These are phyloP conservation scores for Heliconius himera DNA, from an alignment of 1,140 invertebrate species.

Conservation along the genomic window DNA sequence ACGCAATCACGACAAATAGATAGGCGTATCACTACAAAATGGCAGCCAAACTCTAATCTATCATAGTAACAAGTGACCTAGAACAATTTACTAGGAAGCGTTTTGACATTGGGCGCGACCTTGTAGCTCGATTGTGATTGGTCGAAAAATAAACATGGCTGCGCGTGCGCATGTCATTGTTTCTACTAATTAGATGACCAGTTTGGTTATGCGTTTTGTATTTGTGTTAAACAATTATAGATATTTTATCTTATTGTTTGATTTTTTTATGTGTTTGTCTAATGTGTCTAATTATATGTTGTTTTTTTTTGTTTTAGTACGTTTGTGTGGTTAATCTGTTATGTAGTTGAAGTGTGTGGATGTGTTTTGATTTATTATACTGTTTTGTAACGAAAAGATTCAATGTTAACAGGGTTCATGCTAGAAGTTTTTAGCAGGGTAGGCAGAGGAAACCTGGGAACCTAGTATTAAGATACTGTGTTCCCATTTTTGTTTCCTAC, in stretches of 20 bases:
- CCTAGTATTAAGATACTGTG: too few relatives aligned
- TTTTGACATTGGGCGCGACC: constrained; percentile 75
- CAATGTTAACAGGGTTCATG: too few relatives aligned
- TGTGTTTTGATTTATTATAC: background rate
- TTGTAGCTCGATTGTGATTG: constrained; percentile 61
- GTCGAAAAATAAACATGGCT: constrained; percentile 66
- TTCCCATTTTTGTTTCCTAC: too few relatives aligned
- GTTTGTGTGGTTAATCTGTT: too few relatives aligned
- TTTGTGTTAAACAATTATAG: constrained; percentile 32
- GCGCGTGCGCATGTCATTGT: constrained; percentile 56
- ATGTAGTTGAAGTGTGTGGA: background rate
- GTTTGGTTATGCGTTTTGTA: constrained; percentile 62
- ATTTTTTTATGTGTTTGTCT: constrained; percentile 19
- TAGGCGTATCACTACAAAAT: constrained; percentile 60
- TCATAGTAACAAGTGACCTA: constrained; percentile 68
- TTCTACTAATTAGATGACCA: constrained; percentile 58
- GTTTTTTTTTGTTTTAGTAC: background rate
- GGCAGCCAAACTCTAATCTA: constrained; percentile 62
- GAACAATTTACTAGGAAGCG: constrained; percentile 68
- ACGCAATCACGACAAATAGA: constrained; percentile 29
- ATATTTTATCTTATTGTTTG: constrained; percentile 36
- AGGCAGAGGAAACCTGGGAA: too few relatives aligned
- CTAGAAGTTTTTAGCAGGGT: too few relatives aligned
- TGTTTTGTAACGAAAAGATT: background rate
- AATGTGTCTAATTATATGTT: constrained; percentile 2